These are phyloP conservation scores for Physocephala rufipes DNA, from an alignment of 2,888 invertebrate species.

Conservation along the genomic window DNA sequence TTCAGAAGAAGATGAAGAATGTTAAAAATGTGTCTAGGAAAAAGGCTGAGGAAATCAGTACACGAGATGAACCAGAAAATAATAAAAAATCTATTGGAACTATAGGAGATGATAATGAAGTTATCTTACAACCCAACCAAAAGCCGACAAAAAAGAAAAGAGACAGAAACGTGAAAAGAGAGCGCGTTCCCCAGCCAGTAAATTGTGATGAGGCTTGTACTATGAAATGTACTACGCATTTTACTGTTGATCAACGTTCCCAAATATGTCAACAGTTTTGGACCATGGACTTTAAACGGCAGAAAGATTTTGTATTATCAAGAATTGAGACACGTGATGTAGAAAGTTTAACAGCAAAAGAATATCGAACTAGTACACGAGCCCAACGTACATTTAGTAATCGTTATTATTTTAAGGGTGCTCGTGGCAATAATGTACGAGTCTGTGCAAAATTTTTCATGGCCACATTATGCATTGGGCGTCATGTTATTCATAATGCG, in stretches of 20 bases:
- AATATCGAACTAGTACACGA: conserved; percentile 46
- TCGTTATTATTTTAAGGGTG: conserved; percentile 42
- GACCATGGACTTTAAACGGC: conserved; percentile 46
- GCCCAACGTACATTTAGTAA: conserved; percentile 44
- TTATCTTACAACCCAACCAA: no score
- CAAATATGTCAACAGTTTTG: conserved; percentile 46
- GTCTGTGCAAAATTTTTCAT: conserved; percentile 46
- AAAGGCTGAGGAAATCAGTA: not conserved
- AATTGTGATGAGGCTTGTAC: conserved; percentile 42
- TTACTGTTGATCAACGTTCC: conserved; percentile 45
- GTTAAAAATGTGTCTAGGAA: conserved; percentile 30
- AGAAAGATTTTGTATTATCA: conserved; percentile 46
- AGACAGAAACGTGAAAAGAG: conserved; percentile 38
- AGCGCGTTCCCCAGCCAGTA: conserved; percentile 44
- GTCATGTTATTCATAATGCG: conserved; percentile 43
- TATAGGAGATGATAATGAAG: not conserved
- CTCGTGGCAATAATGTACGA: conserved; percentile 44
- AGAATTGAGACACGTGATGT: conserved; percentile 46
- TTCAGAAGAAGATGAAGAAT: conserved; percentile 37
- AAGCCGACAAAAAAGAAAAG: conserved; percentile 25
- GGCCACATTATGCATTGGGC: conserved; percentile 43
- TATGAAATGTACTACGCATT: conserved; percentile 45
- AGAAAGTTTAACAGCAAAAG: conserved; percentile 38
- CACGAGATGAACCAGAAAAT: not conserved
- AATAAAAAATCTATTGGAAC: not conserved